A percentile compares a stretch with the other conserved stretches of the same genome.
Evolutionary conservation across 1,140 invertebrate species (phyloP).

Genomic region (Drosophila quadrilineata): DNA sequence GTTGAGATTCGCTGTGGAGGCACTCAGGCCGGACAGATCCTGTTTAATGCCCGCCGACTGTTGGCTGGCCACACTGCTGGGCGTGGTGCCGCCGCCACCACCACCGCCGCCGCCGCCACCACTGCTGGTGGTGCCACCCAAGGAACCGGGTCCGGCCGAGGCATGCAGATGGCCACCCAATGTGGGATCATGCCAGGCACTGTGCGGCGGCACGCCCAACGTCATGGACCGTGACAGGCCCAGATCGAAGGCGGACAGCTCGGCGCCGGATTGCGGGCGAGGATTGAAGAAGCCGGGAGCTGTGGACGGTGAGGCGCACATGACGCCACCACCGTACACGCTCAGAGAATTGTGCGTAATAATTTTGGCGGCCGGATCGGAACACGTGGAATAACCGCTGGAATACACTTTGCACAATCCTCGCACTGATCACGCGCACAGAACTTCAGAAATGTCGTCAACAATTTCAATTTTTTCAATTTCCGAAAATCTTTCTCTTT

Average conservation of each 20-base stretch:
- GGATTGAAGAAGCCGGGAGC: conserved; percentile 81
- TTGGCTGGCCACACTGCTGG: conserved; percentile 75
- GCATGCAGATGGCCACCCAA: conserved; percentile 75
- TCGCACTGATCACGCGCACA: conserved; percentile 11
- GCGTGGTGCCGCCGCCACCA: conserved; percentile 71
- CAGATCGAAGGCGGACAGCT: conserved; percentile 83
- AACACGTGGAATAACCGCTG: conserved; percentile 70
- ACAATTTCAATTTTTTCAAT: conserved; percentile 1
- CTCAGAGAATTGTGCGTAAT: conserved; percentile 81
- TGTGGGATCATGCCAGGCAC: conserved; percentile 86
- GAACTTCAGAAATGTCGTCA: conserved; percentile 10
- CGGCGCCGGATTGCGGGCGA: conserved; percentile 79
- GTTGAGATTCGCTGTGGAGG: conserved; percentile 54
- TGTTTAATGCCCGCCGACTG: conserved; percentile 78
- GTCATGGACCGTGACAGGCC: conserved; percentile 86
- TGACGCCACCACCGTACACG: conserved; percentile 81
- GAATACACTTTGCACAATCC: conserved; percentile 70
- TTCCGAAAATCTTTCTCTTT: conserved; percentile 2
- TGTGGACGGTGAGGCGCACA: conserved; percentile 81
- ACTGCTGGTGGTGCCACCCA: conserved; percentile 75
- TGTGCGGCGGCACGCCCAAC: conserved; percentile 85
- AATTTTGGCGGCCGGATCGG: conserved; percentile 81
- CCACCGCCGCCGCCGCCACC: conserved; percentile 68
- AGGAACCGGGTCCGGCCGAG: conserved; percentile 78
- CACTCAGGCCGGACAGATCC: conserved; percentile 62